Conservation (phyloP, 1,140 invertebrate species). For the Formica selysi region DNA sequence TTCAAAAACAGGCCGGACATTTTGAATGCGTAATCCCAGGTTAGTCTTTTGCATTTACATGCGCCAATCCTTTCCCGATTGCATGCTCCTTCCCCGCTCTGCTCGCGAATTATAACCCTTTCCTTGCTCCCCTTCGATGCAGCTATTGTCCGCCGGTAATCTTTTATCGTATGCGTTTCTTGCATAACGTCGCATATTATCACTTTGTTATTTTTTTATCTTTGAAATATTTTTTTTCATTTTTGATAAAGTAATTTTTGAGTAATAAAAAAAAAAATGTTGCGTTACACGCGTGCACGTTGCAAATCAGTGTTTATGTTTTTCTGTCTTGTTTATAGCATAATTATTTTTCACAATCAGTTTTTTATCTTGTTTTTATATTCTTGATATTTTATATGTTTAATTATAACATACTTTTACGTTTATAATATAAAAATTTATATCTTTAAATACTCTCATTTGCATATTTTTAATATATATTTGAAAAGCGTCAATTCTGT, state of each 20-base stretch:
- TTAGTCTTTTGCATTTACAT: conserved; percentile 59
- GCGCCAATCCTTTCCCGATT: not conserved
- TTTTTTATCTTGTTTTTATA: not conserved
- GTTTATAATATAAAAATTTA: not conserved
- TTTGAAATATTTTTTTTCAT: not conserved
- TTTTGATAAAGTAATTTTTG: not conserved
- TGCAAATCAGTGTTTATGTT: not conserved
- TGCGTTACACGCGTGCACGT: not conserved
- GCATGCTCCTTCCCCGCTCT: not conserved
- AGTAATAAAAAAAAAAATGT: not conserved
- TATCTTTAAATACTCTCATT: not conserved
- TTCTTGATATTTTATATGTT: not conserved
- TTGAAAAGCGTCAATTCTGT: not conserved
- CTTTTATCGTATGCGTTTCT: not conserved
- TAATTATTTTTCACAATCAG: not conserved
- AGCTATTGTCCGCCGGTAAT: not conserved
- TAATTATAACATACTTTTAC: not conserved
- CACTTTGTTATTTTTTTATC: not conserved
- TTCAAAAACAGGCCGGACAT: conserved; percentile 67
- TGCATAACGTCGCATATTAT: not conserved
- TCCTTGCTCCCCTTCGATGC: not conserved
- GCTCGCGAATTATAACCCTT: not conserved
- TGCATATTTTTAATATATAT: not conserved
- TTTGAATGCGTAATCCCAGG: conserved; percentile 70
- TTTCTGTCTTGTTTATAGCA: not conserved